Percentiles rank a stretch among this genome's conserved stretches.
These are phyloP conservation scores for Chaenocephalus aceratus DNA, from an alignment of 2,113 vertebrate species.

Conservation along the genomic window DNA sequence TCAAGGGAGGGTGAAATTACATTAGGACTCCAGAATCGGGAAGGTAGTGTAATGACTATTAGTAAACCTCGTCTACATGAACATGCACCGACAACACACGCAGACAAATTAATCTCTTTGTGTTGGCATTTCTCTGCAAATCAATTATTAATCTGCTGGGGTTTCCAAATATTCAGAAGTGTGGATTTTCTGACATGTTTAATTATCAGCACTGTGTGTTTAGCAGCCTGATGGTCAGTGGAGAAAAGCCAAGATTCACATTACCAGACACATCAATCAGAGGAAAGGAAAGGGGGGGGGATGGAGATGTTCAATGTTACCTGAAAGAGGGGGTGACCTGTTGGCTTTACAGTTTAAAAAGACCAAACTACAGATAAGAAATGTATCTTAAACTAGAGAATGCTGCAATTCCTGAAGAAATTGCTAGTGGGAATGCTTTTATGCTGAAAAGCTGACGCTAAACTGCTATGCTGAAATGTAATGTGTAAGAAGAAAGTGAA, in stretches of 20 bases:
- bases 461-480: too few species aligned
- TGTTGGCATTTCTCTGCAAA: conserved; percentile 13
- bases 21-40: conserved; percentile 2
- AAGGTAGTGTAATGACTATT: neutral
- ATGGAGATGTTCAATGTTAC: conserved; percentile 28
- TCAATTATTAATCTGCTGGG: neutral
- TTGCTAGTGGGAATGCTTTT: too few species aligned
- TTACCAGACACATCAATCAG: conserved; percentile 49
- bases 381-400: conserved; percentile 1
- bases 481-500: too few species aligned
- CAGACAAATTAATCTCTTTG: neutral
- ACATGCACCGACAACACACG: conserved; percentile 1
- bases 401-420: too few species aligned
- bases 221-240: conserved; percentile 37
- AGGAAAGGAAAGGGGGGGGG: neutral
- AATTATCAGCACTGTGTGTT: conserved; percentile 40
- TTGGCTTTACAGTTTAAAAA: conserved; percentile 55
- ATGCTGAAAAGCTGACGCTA: too few species aligned
- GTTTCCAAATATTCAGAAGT: conserved; percentile 9
- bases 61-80: conserved; percentile 1
- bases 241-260: conserved; percentile 23
- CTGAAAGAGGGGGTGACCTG: conserved; percentile 33
- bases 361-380: conserved; percentile 28
- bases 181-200: conserved; percentile 19
- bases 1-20: conserved; percentile 35